Evolutionary conservation across 2,113 vertebrate species (phyloP).

Genomic region (Taurulus bubalis): DNA sequence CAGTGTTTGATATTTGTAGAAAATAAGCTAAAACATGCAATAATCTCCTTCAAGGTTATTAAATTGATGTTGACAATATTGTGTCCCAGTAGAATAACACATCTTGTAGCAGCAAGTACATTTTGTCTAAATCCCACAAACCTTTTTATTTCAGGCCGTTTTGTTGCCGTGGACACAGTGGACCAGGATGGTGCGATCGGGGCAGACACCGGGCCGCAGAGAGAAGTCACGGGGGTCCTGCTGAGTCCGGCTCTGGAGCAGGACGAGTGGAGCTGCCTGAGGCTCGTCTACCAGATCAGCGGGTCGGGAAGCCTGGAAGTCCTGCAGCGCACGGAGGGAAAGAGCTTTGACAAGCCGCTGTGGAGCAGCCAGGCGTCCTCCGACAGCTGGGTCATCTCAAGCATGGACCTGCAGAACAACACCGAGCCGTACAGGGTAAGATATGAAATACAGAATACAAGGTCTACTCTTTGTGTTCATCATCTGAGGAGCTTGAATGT

Average conservation of each 20-base stretch:
- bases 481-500: neutral
- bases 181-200: slow-evolving; percentile 58
- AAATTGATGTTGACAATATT: neutral
- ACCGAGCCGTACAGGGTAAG: slow-evolving; percentile 88
- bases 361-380: slow-evolving; percentile 89
- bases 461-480: neutral
- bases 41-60: neutral
- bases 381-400: slow-evolving; percentile 93
- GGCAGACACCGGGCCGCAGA: neutral
- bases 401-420: slow-evolving; percentile 89
- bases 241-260: slow-evolving; percentile 87
- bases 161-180: slow-evolving; percentile 86
- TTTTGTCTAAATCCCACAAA: neutral
- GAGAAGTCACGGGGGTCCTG: slow-evolving; percentile 80
- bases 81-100: neutral
- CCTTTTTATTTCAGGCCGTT: slow-evolving; percentile 84
- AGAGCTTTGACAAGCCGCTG: slow-evolving; percentile 89
- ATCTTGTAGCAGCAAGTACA: too few species aligned
- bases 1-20: neutral
- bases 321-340: slow-evolving; percentile 85
- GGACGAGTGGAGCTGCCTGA: slow-evolving; percentile 93
- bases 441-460: too few species aligned
- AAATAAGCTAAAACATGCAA: neutral
- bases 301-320: slow-evolving; percentile 85
- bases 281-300: slow-evolving; percentile 91